Evolutionary conservation across 2,113 vertebrate species (phyloP), one percentile per base, ranked within the genome.

Genomic region (Gobius niger): DNA sequence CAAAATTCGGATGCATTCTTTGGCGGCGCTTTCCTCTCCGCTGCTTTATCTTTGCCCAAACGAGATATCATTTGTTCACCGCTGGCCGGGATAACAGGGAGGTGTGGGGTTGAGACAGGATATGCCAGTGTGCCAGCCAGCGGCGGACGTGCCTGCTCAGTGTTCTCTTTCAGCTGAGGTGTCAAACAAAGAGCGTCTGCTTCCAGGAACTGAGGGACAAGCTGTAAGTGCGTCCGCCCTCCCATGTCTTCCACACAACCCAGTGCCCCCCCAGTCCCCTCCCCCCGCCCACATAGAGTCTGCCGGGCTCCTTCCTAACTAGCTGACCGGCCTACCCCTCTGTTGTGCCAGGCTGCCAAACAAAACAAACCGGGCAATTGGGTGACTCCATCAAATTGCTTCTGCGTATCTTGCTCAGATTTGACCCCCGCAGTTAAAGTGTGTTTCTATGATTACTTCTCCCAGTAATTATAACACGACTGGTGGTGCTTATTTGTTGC

Each of bases 121-220:
- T 90, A 85, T 51, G 47, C 56, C 51, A 24, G 82, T 86, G 88
- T 88, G 85, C 89, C 85, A 83, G 83, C 84, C 86, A 82, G 80
- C 74, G 68, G 85, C 73, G 78, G 87, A 87, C 73, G 73, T 85
- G 81, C 83, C 77, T 87, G 83, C 65, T 59, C 67, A 52, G 83
- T 82, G 82, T 91, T 83, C 24, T 67, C 81, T 92, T 91, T 85
- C 89, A 85, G 83, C 81, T 73, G 73, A 89, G 89, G 87, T 90
- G 90, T 92, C 82, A 86, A 86, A 92, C 90, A 92, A 91, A 91
- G 88, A 86, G 72, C 66, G 80, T 77, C 79, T 88, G 80, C 82
- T 85, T 90, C 85, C 76, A 83, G 80, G 79, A 82, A 84, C 76
- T 85, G 78, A 71, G 66, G 85, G 86, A 91, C 90, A 91, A 85